A percentile compares a stretch with the other conserved stretches of the same genome.
Evolutionary conservation across 2,113 vertebrate species (phyloP).

Genomic region (Eolophus roseicapilla): DNA sequence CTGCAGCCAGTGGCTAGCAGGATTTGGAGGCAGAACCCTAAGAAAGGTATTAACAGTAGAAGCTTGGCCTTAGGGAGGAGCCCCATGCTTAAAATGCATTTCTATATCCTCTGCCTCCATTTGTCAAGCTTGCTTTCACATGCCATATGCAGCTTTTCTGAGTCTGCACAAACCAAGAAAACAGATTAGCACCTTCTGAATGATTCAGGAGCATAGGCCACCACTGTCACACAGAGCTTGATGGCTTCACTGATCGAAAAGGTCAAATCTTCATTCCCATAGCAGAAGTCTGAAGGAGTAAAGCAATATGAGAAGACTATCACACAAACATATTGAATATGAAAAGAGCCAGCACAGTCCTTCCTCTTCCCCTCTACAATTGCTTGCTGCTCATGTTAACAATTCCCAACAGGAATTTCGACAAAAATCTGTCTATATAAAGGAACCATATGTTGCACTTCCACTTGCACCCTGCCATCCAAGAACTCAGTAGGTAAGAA

Average conservation of each 20-base stretch:
- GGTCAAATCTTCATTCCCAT: conserved; percentile 93
- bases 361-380: background rate
- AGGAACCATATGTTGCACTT: background rate
- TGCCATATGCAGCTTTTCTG: background rate
- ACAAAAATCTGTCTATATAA: background rate
- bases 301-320: background rate
- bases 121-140: background rate
- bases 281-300: conserved; percentile 90
- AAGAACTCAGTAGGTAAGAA: background rate
- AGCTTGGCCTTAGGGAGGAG: background rate
- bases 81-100: background rate
- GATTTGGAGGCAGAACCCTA: background rate
- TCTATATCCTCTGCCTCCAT: background rate
- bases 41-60: background rate
- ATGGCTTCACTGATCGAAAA: conserved; percentile 98
- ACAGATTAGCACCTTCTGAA: conserved; percentile 85
- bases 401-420: background rate
- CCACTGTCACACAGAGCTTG: conserved; percentile 96
- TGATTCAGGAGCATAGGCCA: conserved; percentile 95
- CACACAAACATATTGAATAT: background rate
- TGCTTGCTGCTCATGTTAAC: background rate
- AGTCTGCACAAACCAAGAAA: background rate
- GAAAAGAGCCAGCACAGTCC: background rate
- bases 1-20: background rate
- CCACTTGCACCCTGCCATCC: background rate